These are phyloP conservation scores for Trissonchulus sp. DNA, from an alignment of 2,888 invertebrate genomes.

Conservation along the genomic window DNA sequence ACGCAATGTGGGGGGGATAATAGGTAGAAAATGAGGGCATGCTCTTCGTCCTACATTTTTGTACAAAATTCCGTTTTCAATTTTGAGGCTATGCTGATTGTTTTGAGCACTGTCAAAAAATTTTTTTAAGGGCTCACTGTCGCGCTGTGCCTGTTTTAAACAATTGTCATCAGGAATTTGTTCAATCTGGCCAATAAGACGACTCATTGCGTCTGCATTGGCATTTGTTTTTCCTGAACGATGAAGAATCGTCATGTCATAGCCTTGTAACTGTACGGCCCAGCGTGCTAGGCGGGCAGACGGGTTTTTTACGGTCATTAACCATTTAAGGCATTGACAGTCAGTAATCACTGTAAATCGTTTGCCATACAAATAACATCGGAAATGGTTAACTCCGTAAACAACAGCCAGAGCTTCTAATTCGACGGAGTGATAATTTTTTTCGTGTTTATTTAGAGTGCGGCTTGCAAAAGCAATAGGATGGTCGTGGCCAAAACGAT, in stretches of 20 bases:
- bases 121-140: too few relatives aligned
- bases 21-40: too few relatives aligned
- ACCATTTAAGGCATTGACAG: conserved; percentile 31
- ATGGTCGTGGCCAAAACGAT: conserved; percentile 30
- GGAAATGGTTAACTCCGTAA: conserved; percentile 33
- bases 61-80: too few relatives aligned
- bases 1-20: too few relatives aligned
- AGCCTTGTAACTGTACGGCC: conserved; percentile 54
- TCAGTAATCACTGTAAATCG: conserved; percentile 30
- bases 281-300: conserved; percentile 55
- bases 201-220: conserved; percentile 53
- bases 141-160: too few relatives aligned
- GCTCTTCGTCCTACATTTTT: too few relatives aligned
- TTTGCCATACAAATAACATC: conserved; percentile 26
- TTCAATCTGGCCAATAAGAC: conserved; percentile 38
- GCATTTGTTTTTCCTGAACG: conserved; percentile 52
- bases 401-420: conserved; percentile 40
- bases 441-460: conserved; percentile 37
- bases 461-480: conserved; percentile 41
- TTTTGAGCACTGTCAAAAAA: too few relatives aligned
- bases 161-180: too few relatives aligned
- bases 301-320: conserved; percentile 51
- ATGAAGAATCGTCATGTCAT: conserved; percentile 51
- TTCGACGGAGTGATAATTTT: conserved; percentile 39
- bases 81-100: too few relatives aligned